phyloP scores from a whole-genome alignment of 2,888 invertebrate species.

The Camptogramma bilineatum region DNA sequence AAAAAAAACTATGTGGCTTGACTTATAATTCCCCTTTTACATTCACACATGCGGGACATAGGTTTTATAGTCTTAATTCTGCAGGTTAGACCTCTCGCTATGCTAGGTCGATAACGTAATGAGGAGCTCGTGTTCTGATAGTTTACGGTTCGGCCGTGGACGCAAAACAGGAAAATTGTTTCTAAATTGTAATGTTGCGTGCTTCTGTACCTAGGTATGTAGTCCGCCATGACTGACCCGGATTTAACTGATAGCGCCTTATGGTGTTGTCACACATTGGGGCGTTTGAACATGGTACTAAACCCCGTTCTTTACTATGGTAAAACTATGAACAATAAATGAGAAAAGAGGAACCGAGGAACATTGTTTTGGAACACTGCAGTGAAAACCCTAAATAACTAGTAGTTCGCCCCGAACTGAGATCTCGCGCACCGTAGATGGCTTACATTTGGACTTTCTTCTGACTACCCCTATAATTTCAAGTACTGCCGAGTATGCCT shows the following conservation, averaged over 20 bases:
- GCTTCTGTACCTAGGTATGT: slow-evolving; percentile 25
- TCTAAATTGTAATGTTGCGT: slow-evolving; percentile 22
- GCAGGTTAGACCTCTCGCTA: slow-evolving; percentile 4
- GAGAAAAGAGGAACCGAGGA: too few relatives aligned
- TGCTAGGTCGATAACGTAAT: slow-evolving; percentile 25
- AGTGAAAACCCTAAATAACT: too few relatives aligned
- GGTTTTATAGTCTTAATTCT: background rate
- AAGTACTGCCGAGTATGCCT: too few relatives aligned
- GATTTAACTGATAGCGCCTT: slow-evolving; percentile 40
- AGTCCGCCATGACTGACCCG: slow-evolving; percentile 39
- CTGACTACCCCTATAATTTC: too few relatives aligned
- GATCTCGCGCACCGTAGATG: too few relatives aligned
- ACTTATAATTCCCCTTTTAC: too few relatives aligned
- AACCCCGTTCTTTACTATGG: background rate
- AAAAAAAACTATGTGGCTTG: too few relatives aligned
- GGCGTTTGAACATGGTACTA: slow-evolving; percentile 1
- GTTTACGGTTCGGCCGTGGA: slow-evolving; percentile 25
- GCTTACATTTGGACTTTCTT: too few relatives aligned
- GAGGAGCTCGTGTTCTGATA: slow-evolving; percentile 31
- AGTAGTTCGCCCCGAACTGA: too few relatives aligned
- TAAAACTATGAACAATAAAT: too few relatives aligned
- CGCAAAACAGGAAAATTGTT: slow-evolving; percentile 42
- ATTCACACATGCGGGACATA: too few relatives aligned
- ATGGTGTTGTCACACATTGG: slow-evolving; percentile 31
- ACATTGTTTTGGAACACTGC: background rate